Evolutionary conservation across 2,797 vertebrate species (phyloP).

Genomic region (Brachyalestes nurse): DNA sequence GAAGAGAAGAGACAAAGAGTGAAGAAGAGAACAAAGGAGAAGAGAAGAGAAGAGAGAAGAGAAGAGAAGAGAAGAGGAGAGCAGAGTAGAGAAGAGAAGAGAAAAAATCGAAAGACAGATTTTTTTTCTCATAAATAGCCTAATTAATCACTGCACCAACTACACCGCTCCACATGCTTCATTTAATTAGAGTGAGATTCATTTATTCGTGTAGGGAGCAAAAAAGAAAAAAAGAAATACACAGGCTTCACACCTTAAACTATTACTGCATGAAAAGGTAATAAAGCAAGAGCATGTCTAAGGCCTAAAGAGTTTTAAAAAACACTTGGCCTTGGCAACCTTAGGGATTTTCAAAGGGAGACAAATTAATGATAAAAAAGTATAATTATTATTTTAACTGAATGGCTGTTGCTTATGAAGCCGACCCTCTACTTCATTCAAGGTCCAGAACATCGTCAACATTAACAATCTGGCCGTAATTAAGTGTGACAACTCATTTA

Average conservation of each 20-base stretch:
- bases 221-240: conserved; percentile 9
- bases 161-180: conserved; percentile 58
- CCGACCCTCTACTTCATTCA: conserved; percentile 18
- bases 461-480: conserved; percentile 39
- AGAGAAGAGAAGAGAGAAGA: no score
- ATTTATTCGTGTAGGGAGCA: conserved; percentile 57
- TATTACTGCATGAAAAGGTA: conserved; percentile 56
- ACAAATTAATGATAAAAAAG: conserved; percentile 34
- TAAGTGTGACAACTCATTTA: conserved; percentile 40
- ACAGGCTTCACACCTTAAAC: conserved; percentile 54
- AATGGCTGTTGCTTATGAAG: conserved; percentile 23
- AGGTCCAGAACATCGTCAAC: conserved; percentile 27
- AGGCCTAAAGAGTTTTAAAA: conserved; percentile 27
- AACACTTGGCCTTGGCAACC: conserved; percentile 48
- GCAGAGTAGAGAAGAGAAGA: not conserved
- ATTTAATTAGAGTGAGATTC: conserved; percentile 62
- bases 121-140: conserved; percentile 56
- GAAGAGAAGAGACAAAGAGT: no score
- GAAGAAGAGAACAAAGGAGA: no score
- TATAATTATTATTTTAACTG: conserved; percentile 31
- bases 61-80: not conserved
- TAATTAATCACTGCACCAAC: conserved; percentile 61
- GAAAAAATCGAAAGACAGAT: no score
- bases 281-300: conserved; percentile 45
- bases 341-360: conserved; percentile 34